Evolutionary conservation across 2,797 vertebrate genomes (phyloP).

Genomic region (Microchirus variegatus): DNA sequence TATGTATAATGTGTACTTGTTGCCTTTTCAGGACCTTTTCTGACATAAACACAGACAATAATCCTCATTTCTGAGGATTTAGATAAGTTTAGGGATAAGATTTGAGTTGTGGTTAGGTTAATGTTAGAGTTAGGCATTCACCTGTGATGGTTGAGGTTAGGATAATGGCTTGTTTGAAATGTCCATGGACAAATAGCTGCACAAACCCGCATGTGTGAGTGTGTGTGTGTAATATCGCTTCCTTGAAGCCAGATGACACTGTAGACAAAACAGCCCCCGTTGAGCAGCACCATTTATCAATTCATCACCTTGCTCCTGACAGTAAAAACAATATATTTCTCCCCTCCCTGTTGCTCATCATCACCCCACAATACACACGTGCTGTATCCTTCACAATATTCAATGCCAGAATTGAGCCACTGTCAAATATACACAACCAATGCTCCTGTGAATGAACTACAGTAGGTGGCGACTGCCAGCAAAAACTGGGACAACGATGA

Average conservation of each 20-base stretch:
- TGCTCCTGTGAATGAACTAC: slow-evolving; percentile 1
- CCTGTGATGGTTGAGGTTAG: no score
- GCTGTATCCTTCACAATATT: background rate
- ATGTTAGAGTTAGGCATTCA: no score
- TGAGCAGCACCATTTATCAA: slow-evolving; percentile 20
- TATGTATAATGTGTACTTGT: no score
- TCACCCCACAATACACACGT: slow-evolving; percentile 1
- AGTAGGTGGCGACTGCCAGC: background rate
- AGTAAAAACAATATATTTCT: background rate
- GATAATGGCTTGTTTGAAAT: no score
- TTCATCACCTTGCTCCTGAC: slow-evolving; percentile 11
- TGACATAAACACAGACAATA: no score
- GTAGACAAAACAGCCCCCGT: slow-evolving; percentile 48
- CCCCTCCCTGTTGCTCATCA: background rate
- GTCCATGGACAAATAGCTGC: no score
- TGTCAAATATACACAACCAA: slow-evolving; percentile 17
- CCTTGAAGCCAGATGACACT: slow-evolving; percentile 14
- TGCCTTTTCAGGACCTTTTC: no score
- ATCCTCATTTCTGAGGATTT: no score
- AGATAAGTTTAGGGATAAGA: no score
- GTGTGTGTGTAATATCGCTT: background rate
- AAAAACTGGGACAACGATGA: slow-evolving; percentile 30
- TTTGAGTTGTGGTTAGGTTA: no score
- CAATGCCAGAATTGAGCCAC: background rate
- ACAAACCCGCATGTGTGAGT: background rate